Base-by-base conservation (phyloP, 92 coral and sea anemone genomes). In the Epizoanthus illoricatus region DNA sequence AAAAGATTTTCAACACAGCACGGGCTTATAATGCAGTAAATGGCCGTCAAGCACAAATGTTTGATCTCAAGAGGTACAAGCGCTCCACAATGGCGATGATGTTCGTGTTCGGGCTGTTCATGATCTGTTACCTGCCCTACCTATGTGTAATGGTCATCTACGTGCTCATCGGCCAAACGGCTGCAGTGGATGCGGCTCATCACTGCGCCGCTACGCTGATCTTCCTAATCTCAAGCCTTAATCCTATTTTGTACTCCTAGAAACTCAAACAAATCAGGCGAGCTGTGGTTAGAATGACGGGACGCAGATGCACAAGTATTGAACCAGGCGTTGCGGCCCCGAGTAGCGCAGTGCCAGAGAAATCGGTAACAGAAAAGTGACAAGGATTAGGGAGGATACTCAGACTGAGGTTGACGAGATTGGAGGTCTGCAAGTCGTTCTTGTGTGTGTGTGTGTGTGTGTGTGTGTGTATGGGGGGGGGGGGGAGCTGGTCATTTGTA, bases 171-270 rank as follows among this genome's bases (percentile, higher is more conserved):
- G 89, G 89, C 3, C 83, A 86, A 74, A 71, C 89, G 9, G 43
- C 79, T 4, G 36, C 63, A 0, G 89, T 86, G 39, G 83, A 86
- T n/a, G 62, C 76, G 28, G 86, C 86, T 21, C 74, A 81, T 43
- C 49, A 61, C 18, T 81, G 75, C 24, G 89, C 85, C 2, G 75
- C 89, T 7, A 71, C 89, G 39, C 24, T 81, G 40, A 74, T 85
- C 28, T 86, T 86, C 71, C 55, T 81, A 20, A 86, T 80, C 16
- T 80, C 85, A 64, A 72, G 81, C 1, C 2, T 86, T 10, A 86
- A 86, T 66, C 89, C 89, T 28, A 1, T 86, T 5, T 41, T 86
- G 59, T 86, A 86, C 71, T 81, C 67, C 69, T 86, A 86, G 89
- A 64, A 85, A 21, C 67, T 86, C 15, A 73, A 56, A 10, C 13